These are phyloP conservation scores for Chionoecetes opilio DNA, from an alignment of 1,140 invertebrate species.

Conservation along the genomic window DNA sequence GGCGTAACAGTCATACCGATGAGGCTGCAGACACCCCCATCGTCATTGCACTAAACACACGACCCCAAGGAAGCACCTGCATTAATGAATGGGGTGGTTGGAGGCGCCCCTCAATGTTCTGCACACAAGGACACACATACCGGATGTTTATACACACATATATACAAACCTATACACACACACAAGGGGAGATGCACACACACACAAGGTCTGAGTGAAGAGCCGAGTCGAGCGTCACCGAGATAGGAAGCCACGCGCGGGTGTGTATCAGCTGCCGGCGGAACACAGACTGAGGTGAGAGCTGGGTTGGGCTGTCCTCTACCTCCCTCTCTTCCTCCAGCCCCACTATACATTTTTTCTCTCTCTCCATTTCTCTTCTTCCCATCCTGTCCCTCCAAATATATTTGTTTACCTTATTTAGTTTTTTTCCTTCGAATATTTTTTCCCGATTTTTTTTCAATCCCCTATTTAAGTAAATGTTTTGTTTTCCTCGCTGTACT, in stretches of 20 bases:
- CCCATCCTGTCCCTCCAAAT: neutral
- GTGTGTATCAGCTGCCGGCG: neutral
- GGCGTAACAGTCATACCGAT: neutral
- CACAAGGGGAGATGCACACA: neutral
- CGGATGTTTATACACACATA: neutral
- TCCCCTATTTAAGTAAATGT: neutral
- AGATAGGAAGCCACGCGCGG: neutral
- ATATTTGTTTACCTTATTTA: neutral
- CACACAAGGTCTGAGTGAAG: neutral
- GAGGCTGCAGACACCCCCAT: too few species aligned
- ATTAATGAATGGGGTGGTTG: too few species aligned
- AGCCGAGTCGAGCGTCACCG: neutral
- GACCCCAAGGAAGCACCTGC: too few species aligned
- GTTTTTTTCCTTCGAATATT: neutral
- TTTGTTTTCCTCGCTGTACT: too few species aligned
- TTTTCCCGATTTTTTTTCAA: neutral
- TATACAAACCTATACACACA: neutral
- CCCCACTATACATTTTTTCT: neutral
- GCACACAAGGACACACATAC: too few species aligned
- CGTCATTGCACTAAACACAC: too few species aligned
- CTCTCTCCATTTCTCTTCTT: neutral
- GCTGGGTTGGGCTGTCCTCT: neutral
- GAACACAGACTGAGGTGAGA: constrained; percentile 4
- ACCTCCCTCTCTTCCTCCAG: neutral
- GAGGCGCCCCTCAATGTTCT: too few species aligned